phyloP scores from a whole-genome alignment of 2,113 vertebrate genomes.

The Brachyhypopomus gauderio region DNA sequence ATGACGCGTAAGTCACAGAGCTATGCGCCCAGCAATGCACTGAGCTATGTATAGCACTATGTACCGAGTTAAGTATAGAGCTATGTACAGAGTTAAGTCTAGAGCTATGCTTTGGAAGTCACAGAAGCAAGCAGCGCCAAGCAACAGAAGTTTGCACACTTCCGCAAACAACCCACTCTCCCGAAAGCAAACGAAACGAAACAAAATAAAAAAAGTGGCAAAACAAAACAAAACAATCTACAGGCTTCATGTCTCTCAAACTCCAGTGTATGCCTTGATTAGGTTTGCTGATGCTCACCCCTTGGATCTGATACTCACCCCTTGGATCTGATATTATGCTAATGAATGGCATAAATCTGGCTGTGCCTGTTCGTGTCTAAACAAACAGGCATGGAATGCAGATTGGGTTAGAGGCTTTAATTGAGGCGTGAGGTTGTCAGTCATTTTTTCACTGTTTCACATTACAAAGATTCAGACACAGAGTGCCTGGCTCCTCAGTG shows the following conservation, averaged over 20 bases:
- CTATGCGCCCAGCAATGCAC: background rate
- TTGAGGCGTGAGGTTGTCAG: slow-evolving; percentile 37
- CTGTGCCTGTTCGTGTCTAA: slow-evolving; percentile 44
- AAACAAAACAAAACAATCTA: slow-evolving; percentile 4
- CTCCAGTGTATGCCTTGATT: slow-evolving; percentile 48
- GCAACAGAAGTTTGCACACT: slow-evolving; percentile 18
- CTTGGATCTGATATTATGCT: slow-evolving; percentile 51
- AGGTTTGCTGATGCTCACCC: slow-evolving; percentile 49
- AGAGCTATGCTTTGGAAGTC: background rate
- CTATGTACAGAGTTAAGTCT: background rate
- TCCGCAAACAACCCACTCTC: too few relatives aligned
- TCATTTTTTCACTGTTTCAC: slow-evolving; percentile 40
- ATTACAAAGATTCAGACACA: slow-evolving; percentile 21
- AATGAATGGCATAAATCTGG: slow-evolving; percentile 51
- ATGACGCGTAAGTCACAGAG: background rate
- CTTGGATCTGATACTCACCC: slow-evolving; percentile 48
- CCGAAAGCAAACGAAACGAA: slow-evolving; percentile 3
- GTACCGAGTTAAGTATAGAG: background rate
- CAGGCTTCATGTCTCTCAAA: slow-evolving; percentile 34
- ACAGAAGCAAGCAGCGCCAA: background rate
- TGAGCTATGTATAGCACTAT: background rate
- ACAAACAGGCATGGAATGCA: slow-evolving; percentile 47
- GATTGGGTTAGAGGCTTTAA: slow-evolving; percentile 40
- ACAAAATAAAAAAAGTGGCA: background rate
- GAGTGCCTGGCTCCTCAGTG: slow-evolving; percentile 5